These are phyloP conservation scores for Isaurus tuberculatus DNA, from an alignment of 92 coral and sea anemone species.

Conservation along the genomic window DNA sequence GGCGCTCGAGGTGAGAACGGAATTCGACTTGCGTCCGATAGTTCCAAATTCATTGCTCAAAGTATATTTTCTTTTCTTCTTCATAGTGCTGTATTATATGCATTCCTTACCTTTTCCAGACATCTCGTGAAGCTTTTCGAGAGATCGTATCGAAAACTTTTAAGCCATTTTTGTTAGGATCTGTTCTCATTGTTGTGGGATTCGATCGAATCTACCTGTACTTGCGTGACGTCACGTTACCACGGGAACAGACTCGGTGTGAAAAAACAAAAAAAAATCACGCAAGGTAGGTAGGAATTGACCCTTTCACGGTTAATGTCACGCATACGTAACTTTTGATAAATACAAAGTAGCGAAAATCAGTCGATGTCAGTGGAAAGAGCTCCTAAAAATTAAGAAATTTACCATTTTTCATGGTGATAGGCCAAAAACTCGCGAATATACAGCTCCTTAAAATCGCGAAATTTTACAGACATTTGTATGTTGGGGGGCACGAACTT, in stretches of 20 bases:
- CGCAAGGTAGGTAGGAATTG: too few species aligned
- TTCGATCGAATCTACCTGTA: background rate
- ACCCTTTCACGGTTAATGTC: too few species aligned
- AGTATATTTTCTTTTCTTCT: background rate
- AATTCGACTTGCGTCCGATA: background rate
- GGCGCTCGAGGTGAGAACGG: constrained; percentile 22
- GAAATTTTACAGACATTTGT: too few species aligned
- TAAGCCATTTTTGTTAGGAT: background rate
- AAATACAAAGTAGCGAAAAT: too few species aligned
- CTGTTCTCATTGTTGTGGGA: constrained; percentile 19
- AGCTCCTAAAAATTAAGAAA: too few species aligned
- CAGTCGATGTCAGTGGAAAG: too few species aligned
- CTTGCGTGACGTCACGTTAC: constrained; percentile 37
- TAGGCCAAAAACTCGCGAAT: too few species aligned
- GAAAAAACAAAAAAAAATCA: background rate
- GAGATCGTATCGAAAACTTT: background rate
- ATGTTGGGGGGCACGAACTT: too few species aligned
- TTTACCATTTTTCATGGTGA: too few species aligned
- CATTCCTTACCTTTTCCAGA: background rate
- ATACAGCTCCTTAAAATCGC: too few species aligned
- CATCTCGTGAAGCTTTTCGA: background rate
- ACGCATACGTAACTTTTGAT: too few species aligned
- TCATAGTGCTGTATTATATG: constrained; percentile 12
- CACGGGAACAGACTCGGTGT: constrained; percentile 3
- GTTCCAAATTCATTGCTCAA: background rate